Percentiles rank a stretch among this genome's conserved stretches.
These are phyloP conservation scores for Elgaria multicarinata DNA, from an alignment of 2,113 vertebrate genomes.

Conservation along the genomic window DNA sequence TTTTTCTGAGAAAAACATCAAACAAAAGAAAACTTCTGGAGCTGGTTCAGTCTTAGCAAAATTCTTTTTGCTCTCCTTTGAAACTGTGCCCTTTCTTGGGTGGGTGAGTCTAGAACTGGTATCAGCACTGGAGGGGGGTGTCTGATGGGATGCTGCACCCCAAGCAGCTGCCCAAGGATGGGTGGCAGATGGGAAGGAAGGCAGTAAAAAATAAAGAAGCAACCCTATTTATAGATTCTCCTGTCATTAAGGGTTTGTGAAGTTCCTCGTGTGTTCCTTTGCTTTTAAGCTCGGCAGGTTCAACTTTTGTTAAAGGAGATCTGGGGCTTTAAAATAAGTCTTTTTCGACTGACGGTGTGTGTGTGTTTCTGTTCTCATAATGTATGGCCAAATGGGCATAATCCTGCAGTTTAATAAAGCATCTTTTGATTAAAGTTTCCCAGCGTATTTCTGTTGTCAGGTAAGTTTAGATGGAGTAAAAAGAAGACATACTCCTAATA, in stretches of 20 bases:
- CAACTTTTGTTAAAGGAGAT: conserved; percentile 33
- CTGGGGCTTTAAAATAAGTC: conserved; percentile 46
- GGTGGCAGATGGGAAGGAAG: background rate
- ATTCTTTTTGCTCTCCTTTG: background rate
- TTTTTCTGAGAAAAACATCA: conserved; percentile 43
- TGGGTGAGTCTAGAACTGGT: background rate
- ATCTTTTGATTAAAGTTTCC: conserved; percentile 61
- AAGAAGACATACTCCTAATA: conserved; percentile 34
- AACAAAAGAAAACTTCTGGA: conserved; percentile 35
- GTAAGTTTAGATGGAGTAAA: conserved; percentile 42
- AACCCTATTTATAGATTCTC: background rate
- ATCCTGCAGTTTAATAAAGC: conserved; percentile 61
- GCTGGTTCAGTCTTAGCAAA: background rate
- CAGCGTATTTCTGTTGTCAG: conserved; percentile 42
- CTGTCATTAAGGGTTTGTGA: background rate
- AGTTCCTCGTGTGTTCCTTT: background rate
- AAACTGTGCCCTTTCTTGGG: background rate
- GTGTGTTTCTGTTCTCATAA: conserved; percentile 51
- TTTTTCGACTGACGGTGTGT: conserved; percentile 32
- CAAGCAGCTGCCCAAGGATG: background rate
- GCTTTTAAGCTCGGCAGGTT: conserved; percentile 13
- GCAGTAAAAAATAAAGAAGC: background rate
- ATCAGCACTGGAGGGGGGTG: background rate
- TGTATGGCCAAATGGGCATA: conserved; percentile 37
- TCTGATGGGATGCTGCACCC: background rate